Evolutionary conservation across 2,888 invertebrate species (phyloP).

Genomic region (Thyatira batis): DNA sequence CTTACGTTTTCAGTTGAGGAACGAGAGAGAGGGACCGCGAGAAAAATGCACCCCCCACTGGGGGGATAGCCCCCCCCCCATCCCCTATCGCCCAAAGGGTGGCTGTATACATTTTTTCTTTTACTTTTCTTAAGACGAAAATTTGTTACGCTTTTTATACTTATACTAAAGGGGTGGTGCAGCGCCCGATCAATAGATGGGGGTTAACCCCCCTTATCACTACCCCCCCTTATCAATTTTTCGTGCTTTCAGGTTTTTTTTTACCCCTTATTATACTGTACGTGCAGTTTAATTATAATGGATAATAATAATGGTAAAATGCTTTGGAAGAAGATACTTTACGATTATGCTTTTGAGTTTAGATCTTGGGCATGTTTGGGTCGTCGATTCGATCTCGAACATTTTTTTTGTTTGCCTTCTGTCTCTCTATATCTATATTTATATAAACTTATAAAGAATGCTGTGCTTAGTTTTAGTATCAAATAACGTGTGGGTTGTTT

Average conservation of each 20-base stretch:
- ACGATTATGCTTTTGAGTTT: no score
- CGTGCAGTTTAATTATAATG: constrained; percentile 56
- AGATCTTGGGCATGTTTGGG: no score
- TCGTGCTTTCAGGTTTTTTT: constrained; percentile 70
- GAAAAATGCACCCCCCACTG: constrained; percentile 67
- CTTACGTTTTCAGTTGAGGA: constrained; percentile 58
- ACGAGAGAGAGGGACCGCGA: constrained; percentile 65
- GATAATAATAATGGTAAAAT: constrained; percentile 29
- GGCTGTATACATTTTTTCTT: constrained; percentile 81
- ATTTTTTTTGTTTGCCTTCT: no score
- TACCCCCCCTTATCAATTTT: constrained; percentile 79
- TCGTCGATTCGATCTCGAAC: no score
- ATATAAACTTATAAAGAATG: no score
- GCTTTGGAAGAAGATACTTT: no score
- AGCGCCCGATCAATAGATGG: constrained; percentile 68
- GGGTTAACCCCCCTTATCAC: constrained; percentile 59
- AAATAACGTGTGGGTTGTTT: no score
- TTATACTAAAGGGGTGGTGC: constrained; percentile 66
- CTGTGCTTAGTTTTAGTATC: no score
- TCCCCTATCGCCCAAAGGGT: constrained; percentile 33
- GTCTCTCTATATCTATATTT: no score
- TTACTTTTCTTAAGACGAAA: constrained; percentile 83
- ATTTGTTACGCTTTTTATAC: constrained; percentile 83
- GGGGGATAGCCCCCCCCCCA: background rate
- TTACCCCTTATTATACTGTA: constrained; percentile 62